Evolutionary conservation across 2,797 vertebrate genomes (phyloP).

Genomic region (Streptopelia turtur): DNA sequence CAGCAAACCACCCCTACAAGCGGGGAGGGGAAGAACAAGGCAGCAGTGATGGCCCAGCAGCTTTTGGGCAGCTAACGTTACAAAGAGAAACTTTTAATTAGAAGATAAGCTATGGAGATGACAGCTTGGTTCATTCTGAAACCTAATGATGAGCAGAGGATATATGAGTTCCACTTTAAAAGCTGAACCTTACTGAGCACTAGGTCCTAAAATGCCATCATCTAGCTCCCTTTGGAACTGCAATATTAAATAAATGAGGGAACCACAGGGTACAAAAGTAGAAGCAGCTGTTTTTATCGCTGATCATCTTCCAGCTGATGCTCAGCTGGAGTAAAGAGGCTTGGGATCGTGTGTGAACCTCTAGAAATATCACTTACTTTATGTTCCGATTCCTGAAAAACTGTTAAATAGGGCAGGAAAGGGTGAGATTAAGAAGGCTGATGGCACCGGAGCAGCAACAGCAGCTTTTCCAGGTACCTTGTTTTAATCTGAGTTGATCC

Average conservation of each 20-base stretch:
- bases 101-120: background rate
- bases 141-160: background rate
- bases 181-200: background rate
- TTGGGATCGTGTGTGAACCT: background rate
- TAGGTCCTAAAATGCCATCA: background rate
- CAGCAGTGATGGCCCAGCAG: background rate
- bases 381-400: background rate
- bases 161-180: background rate
- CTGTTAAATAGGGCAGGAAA: background rate
- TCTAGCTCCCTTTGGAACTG: background rate
- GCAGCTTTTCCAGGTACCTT: background rate
- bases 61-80: background rate
- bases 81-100: background rate
- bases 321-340: background rate
- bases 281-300: background rate
- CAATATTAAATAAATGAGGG: background rate
- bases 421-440: background rate
- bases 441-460: background rate
- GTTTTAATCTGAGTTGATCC: background rate
- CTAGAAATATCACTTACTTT: background rate
- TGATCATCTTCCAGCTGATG: background rate
- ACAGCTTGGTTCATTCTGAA: background rate
- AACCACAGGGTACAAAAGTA: background rate
- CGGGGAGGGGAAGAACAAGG: background rate
- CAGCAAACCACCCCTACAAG: background rate